Conservation (phyloP, 2,888 invertebrate genomes). For the Acronicta psi region DNA sequence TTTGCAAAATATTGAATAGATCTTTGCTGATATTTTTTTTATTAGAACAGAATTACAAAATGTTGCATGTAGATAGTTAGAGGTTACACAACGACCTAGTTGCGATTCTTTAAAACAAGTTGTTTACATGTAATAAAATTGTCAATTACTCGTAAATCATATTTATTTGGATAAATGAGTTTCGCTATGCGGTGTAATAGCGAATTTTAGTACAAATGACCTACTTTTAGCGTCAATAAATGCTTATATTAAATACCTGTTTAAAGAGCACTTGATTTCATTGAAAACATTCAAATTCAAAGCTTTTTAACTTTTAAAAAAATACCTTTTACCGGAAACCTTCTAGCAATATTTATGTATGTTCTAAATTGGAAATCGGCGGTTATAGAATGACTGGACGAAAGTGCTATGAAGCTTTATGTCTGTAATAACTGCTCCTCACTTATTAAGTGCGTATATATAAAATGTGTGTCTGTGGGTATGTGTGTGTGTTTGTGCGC, state of each 20-base stretch:
- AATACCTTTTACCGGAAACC: constrained; percentile 13
- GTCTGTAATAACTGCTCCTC: constrained; percentile 41
- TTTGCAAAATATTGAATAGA: constrained; percentile 74
- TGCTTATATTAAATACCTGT: constrained; percentile 1
- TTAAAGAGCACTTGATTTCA: constrained; percentile 27
- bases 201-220: constrained; percentile 37
- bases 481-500: constrained; percentile 76
- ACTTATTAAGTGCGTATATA: constrained; percentile 49
- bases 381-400: constrained; percentile 27
- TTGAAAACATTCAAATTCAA: constrained; percentile 8
- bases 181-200: constrained; percentile 32
- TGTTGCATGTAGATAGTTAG: constrained; percentile 51
- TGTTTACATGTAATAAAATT: constrained; percentile 57
- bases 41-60: constrained; percentile 69
- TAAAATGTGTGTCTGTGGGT: constrained; percentile 72
- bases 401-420: constrained; percentile 35
- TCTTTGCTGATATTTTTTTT: constrained; percentile 55
- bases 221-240: constrained; percentile 24
- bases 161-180: constrained; percentile 49
- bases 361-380: constrained; percentile 33
- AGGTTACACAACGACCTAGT: constrained; percentile 58
- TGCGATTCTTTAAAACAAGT: constrained; percentile 58
- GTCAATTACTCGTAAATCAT: constrained; percentile 52
- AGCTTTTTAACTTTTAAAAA: constrained; percentile 4
- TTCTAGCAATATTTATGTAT: constrained; percentile 10